Evolutionary conservation across 1,140 invertebrate genomes (phyloP), one percentile per base, ranked within the genome.

Genomic region (Atta texana): DNA sequence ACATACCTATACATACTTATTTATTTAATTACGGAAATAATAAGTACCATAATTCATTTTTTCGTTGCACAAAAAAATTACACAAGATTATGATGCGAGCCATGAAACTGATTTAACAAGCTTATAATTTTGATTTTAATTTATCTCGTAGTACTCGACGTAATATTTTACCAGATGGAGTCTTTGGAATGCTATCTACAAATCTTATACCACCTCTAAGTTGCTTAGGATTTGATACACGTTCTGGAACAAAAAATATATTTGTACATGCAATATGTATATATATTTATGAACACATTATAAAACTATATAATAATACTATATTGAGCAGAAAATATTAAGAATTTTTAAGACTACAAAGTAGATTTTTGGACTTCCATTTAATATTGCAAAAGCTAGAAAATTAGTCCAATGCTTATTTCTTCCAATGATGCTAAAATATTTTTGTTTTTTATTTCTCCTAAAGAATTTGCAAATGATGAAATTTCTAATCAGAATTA

Each of bases 111-210:
- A 24, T 16, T 39, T 68, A 12, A 12, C 24, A 21, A 24, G n/a
- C 72, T 89, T 88, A 93, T 51, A 93, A 86, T 85, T 93, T 94
- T 51, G 93, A 93, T 87, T 89, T 93, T 34, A 92, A 66, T 2
- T 68, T 64, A 55, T 95, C 92, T 66, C 95, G 95, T 53, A 97
- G 92, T 82, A 96, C 94, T 77, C 96, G 93, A 80, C 97, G 93
- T n/a, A 97, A 89, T 87, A 97, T 97, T 94, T 97, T 97, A 5
- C 97, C 97, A 5, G 96, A 95, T 2, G 96, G 92, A 85, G 96
- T 97, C 91, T 96, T 97, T 59, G 97, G 97, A 93, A 97, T 97
- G 91, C 95, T 94, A 3, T 96, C 93, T 0, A 97, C 87, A 88
- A 97, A 97, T 82, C 95, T 94, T 8, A 97, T 95, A 3, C 97